Percentiles rank a stretch among this genome's conserved stretches.
Evolutionary conservation across 2,888 invertebrate species (phyloP).

Genomic region (Cacoxenus indagator): DNA sequence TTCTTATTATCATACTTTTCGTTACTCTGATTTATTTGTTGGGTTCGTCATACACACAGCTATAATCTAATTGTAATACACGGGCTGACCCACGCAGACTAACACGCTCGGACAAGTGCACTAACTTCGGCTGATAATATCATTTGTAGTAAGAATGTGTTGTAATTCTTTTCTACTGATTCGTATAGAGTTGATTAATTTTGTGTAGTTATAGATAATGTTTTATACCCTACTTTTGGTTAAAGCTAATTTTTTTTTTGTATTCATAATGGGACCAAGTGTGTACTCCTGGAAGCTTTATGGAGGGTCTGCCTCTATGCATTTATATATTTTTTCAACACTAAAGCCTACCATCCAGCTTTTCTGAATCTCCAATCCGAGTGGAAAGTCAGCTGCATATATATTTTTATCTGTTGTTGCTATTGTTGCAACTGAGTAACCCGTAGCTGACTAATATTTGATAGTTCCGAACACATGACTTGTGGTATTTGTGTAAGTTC

Average conservation of each 20-base stretch:
- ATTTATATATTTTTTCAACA: no score
- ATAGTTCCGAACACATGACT: no score
- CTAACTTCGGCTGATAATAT: conserved; percentile 12
- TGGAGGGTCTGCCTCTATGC: no score
- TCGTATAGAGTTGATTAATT: neutral
- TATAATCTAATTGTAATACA: conserved; percentile 58
- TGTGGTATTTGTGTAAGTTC: no score
- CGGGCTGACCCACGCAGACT: conserved; percentile 24
- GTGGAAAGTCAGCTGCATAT: no score
- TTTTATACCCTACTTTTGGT: neutral
- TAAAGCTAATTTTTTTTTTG: neutral
- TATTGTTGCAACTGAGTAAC: no score
- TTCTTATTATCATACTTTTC: conserved; percentile 42
- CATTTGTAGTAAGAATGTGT: neutral
- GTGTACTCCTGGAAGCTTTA: no score
- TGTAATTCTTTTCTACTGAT: neutral
- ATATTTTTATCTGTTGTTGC: no score
- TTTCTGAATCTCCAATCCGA: no score
- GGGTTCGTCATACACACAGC: conserved; percentile 23
- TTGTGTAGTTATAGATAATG: neutral
- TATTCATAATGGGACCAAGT: neutral
- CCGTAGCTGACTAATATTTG: no score
- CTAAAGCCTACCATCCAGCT: no score
- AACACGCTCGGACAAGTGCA: conserved; percentile 29
- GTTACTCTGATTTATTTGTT: conserved; percentile 4